Conservation (phyloP, 2,888 invertebrate genomes). For the Pelosia muscerda region DNA sequence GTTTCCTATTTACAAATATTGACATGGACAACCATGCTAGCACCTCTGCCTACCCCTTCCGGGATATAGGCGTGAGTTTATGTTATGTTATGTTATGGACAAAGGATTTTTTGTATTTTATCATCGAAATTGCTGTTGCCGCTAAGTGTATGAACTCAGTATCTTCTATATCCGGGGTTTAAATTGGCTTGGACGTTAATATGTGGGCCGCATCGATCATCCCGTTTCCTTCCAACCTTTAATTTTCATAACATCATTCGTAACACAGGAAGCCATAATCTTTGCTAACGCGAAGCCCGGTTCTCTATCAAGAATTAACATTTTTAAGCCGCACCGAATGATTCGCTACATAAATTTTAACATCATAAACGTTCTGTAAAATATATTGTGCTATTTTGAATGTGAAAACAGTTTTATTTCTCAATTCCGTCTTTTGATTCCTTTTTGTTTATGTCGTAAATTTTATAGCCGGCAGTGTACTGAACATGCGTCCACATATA, state of each 20-base stretch:
- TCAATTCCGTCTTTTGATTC: constrained; percentile 69
- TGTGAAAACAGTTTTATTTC: constrained; percentile 75
- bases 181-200: constrained; percentile 32
- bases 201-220: constrained; percentile 44
- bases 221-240: constrained; percentile 35
- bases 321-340: constrained; percentile 65
- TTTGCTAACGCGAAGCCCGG: constrained; percentile 57
- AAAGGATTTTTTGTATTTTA: constrained; percentile 15
- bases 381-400: constrained; percentile 72
- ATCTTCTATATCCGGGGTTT: constrained; percentile 35
- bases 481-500: constrained; percentile 70
- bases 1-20: too few relatives aligned
- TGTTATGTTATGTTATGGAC: background rate
- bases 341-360: constrained; percentile 67
- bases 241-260: constrained; percentile 58
- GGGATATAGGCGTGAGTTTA: too few relatives aligned
- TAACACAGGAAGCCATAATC: constrained; percentile 62
- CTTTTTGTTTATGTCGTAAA: constrained; percentile 63
- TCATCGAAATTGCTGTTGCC: constrained; percentile 22
- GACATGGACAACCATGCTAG: too few relatives aligned
- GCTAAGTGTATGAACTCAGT: constrained; percentile 11
- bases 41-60: too few relatives aligned
- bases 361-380: constrained; percentile 72
- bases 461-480: constrained; percentile 67
- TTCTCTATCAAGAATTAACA: constrained; percentile 66